Conservation (phyloP, 2,888 invertebrate genomes). For the Pristionchus arcanus region DNA sequence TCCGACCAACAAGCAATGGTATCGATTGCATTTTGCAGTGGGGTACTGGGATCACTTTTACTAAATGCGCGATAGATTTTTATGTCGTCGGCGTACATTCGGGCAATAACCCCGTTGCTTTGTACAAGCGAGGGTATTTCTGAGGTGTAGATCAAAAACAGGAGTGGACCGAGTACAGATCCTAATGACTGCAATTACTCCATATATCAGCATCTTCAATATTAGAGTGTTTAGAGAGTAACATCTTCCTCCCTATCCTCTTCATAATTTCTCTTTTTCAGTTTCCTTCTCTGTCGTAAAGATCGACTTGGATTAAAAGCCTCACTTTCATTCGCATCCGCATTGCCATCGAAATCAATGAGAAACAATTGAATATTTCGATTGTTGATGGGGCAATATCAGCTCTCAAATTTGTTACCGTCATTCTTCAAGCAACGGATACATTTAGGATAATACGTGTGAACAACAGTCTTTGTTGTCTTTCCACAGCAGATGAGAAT, state of each 20-base stretch:
- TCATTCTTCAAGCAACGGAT: not conserved
- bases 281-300: not conserved
- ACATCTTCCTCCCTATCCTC: not conserved
- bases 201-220: not conserved
- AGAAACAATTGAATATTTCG: not conserved
- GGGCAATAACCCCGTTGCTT: no score
- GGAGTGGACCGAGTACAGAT: no score
- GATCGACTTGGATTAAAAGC: not conserved
- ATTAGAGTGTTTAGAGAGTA: constrained; percentile 2
- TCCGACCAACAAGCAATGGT: no score
- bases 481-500: not conserved
- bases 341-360: not conserved
- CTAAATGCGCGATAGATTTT: no score
- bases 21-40: no score
- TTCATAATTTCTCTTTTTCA: not conserved
- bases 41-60: no score
- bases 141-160: no score
- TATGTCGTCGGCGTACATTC: no score
- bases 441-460: not conserved
- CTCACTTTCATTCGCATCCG: not conserved
- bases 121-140: no score
- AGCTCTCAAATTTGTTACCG: not conserved
- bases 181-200: not conserved
- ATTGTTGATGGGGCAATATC: not conserved
- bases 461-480: not conserved